These are phyloP conservation scores for Micrasema longulum DNA, from an alignment of 1,140 invertebrate genomes.

Conservation along the genomic window DNA sequence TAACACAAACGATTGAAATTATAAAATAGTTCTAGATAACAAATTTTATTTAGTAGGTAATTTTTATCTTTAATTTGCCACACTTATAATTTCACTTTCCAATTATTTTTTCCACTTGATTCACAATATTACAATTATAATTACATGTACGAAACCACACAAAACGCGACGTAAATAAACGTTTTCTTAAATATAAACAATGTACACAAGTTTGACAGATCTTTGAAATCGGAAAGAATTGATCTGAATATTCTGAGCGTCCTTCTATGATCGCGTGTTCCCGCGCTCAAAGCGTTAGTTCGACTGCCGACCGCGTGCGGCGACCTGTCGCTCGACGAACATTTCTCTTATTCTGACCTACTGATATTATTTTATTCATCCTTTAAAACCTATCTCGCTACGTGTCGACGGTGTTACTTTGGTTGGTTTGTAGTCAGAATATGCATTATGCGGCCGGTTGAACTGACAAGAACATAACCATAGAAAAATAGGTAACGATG, in stretches of 20 bases:
- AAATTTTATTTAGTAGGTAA: neutral
- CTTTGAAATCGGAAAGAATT: slow-evolving; percentile 30
- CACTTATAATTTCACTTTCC: neutral
- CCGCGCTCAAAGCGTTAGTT: slow-evolving; percentile 33
- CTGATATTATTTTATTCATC: too few relatives aligned
- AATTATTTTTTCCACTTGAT: neutral
- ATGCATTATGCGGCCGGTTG: too few relatives aligned
- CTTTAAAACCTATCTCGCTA: too few relatives aligned
- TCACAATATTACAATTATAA: neutral
- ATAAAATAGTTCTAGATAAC: neutral
- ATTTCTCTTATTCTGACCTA: too few relatives aligned
- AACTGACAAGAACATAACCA: too few relatives aligned
- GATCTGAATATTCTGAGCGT: slow-evolving; percentile 1
- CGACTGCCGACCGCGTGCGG: slow-evolving; percentile 42
- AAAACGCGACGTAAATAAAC: neutral
- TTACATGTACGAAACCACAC: neutral
- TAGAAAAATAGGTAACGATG: neutral
- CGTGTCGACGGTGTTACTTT: too few relatives aligned
- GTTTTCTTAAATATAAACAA: neutral
- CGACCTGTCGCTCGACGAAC: slow-evolving; percentile 39
- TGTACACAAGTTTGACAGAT: slow-evolving; percentile 10
- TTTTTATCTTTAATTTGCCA: neutral
- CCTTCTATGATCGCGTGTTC: slow-evolving; percentile 13
- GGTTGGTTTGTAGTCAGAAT: too few relatives aligned
- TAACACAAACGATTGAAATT: neutral